phyloP scores from a whole-genome alignment of 2,888 invertebrate genomes.

The Creontiades dilutus region DNA sequence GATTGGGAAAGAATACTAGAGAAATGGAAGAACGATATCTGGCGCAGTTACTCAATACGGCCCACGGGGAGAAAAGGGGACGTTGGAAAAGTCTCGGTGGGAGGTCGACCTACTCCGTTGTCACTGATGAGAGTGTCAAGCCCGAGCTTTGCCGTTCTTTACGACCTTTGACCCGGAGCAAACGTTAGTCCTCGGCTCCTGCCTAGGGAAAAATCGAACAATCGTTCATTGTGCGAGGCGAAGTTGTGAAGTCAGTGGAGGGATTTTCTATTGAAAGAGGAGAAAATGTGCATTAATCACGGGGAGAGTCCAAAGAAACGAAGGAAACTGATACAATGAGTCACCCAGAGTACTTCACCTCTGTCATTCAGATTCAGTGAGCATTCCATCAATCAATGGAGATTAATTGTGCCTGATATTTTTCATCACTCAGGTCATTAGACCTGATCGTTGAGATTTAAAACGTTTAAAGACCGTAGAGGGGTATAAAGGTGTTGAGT shows the following conservation, averaged over 20 bases:
- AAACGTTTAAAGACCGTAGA: background rate
- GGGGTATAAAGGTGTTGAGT: background rate
- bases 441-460: background rate
- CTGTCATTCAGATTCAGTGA: background rate
- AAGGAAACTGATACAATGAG: background rate
- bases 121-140: conserved; percentile 38
- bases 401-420: background rate
- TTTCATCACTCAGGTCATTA: background rate
- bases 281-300: conserved; percentile 25
- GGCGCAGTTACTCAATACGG: conserved; percentile 15
- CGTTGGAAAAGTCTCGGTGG: background rate
- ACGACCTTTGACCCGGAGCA: conserved; percentile 28
- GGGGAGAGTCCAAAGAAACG: background rate
- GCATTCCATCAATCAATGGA: conserved; percentile 11
- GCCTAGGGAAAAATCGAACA: conserved; percentile 41
- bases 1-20: background rate
- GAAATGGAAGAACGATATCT: conserved; percentile 29
- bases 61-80: background rate
- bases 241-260: conserved; percentile 12
- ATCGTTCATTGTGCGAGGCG: conserved; percentile 8
- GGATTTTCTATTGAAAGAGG: conserved; percentile 20
- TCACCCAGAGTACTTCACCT: background rate
- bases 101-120: background rate
- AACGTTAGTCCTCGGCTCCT: conserved; percentile 27
- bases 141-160: conserved; percentile 12